Evolutionary conservation across 2,888 invertebrate genomes (phyloP).

Genomic region (Xylota sylvarum): DNA sequence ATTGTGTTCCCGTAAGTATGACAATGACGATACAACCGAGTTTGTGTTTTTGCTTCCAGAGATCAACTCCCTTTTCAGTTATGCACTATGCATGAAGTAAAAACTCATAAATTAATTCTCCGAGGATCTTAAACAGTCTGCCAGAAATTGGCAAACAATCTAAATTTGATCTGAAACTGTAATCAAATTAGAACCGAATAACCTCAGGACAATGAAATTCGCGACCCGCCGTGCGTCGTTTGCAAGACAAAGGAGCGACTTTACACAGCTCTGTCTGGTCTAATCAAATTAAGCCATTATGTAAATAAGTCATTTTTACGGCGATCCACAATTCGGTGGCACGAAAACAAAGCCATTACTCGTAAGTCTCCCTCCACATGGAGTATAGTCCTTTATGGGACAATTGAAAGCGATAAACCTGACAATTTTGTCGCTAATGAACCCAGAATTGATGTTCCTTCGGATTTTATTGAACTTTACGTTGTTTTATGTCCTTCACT

Average conservation of each 20-base stretch:
- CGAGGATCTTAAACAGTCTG: no score
- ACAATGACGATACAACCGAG: no score
- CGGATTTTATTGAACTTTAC: constrained; percentile 31
- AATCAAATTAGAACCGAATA: neutral
- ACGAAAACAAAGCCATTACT: constrained; percentile 18
- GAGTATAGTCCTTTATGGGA: neutral
- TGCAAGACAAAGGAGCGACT: constrained; percentile 4
- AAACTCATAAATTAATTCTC: no score
- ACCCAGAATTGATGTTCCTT: constrained; percentile 39
- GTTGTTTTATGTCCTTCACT: constrained; percentile 54
- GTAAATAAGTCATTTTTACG: constrained; percentile 25
- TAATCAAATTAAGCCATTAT: constrained; percentile 37
- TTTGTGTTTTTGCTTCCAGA: no score
- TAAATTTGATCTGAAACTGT: no score
- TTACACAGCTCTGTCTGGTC: neutral
- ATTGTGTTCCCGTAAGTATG: no score
- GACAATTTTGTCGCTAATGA: constrained; percentile 56
- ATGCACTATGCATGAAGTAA: no score
- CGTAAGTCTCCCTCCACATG: neutral
- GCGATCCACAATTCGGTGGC: constrained; percentile 1
- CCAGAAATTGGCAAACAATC: no score
- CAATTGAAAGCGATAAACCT: constrained; percentile 28
- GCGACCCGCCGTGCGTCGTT: neutral
- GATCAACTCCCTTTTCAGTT: no score
- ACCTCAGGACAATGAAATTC: neutral